Evolutionary conservation across 1,140 invertebrate species (phyloP), one percentile per base, ranked within the genome.

Genomic region (Brachionus sp.): DNA sequence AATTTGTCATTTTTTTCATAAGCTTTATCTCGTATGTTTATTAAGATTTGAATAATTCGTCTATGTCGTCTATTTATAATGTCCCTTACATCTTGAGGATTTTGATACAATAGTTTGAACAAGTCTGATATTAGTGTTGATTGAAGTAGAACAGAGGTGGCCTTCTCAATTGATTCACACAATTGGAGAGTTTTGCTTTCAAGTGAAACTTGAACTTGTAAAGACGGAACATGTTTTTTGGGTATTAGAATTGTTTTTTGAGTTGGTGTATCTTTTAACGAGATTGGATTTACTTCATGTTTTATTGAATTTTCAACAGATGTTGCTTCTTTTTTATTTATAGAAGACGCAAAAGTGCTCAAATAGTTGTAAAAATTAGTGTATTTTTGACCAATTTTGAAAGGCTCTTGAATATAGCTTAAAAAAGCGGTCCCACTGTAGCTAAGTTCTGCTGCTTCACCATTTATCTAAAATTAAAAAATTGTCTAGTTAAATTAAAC

Each of bases 91-190:
- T 75, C 70, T 4, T 57, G 29, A 42, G 77, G 35, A 12, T 37
- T 25, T 37, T 80, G 35, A 23, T 80, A 80, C 50, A 80, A 35
- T 6, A 80, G 77, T 16, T 57, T 66, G 25, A 80, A 80, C 9
- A 80, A 25, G 10, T 80, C 77, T 12, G 13, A 62, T 29, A 80
- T 62, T n/a, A 62, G 23, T 12, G 33, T 80, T 57, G 77, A 80
- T 44, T 80, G 53, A 9, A 62, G 25, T 19, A 80, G 16, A 39
- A 57, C 10, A 39, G 77, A 80, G 0, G 50, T 62, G 33, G 50
- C 77, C 19, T 66, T 57, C 29, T 62, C 77, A 16, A 80, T 62
- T 12, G 50, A 42, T 13, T 80, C 77, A 16, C 77, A 80, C 10
- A 75, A n/a, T 46, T 75, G 37, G 2, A 46, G 4, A 25, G 70